A percentile compares a stretch with the other conserved stretches of the same genome.
Evolutionary conservation across 2,888 invertebrate genomes (phyloP).

Genomic region (Chalcis sispes): DNA sequence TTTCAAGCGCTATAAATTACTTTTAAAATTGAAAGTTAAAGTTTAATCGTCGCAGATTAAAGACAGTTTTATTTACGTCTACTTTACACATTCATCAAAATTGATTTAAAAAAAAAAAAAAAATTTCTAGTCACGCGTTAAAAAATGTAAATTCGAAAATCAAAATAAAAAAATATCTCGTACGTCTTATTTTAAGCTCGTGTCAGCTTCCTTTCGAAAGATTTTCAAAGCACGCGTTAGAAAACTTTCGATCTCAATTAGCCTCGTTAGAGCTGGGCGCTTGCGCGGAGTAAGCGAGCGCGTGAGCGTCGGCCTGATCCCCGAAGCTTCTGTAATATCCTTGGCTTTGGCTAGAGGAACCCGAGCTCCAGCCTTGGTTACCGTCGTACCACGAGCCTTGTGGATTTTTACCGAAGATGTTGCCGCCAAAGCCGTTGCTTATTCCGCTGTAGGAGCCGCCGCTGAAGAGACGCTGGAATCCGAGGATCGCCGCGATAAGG

Average conservation of each 20-base stretch:
- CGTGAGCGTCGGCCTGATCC: slow-evolving; percentile 81
- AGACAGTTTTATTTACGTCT: no score
- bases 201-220: neutral
- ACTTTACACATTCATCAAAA: no score
- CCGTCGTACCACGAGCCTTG: slow-evolving; percentile 49
- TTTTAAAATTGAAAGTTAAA: no score
- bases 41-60: no score
- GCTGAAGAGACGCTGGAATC: slow-evolving; percentile 82
- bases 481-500: slow-evolving; percentile 83
- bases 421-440: slow-evolving; percentile 59
- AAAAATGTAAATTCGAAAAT: no score
- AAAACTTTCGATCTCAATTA: slow-evolving; percentile 12
- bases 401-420: slow-evolving; percentile 68
- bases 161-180: neutral
- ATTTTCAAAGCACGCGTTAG: neutral
- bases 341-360: slow-evolving; percentile 65
- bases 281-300: slow-evolving; percentile 85
- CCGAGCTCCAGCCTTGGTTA: slow-evolving; percentile 69
- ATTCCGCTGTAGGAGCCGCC: slow-evolving; percentile 75
- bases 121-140: no score
- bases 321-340: slow-evolving; percentile 75
- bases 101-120: no score
- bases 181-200: no score
- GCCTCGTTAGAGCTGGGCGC: slow-evolving; percentile 68
- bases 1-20: slow-evolving; percentile 3